Conservation (phyloP, 2,113 vertebrate species). For the Rhinolophus sinicus region DNA sequence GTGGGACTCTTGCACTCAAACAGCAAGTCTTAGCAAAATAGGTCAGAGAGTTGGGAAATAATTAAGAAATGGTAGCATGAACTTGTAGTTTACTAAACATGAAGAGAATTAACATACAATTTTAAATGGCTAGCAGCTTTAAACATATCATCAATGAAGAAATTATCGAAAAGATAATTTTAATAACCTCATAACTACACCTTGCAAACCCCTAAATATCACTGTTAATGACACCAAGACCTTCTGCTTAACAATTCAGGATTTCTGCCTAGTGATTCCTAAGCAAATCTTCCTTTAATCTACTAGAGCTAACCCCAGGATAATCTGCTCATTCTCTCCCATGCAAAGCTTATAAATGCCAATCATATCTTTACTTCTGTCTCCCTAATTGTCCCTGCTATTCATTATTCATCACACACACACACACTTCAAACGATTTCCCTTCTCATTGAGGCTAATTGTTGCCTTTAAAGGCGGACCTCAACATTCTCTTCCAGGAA, state of each 20-base stretch:
- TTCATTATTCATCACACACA: not conserved
- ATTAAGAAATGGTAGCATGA: slow-evolving; percentile 4
- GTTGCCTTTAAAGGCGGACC: not conserved
- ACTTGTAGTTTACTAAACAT: slow-evolving; percentile 34
- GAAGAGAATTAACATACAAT: slow-evolving; percentile 3
- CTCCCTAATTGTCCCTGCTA: not conserved
- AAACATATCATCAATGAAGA: not conserved
- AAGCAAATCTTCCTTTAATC: not conserved
- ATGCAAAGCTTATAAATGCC: not conserved
- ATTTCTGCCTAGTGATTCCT: not conserved
- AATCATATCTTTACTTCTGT: not conserved
- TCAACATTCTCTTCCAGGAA: not conserved
- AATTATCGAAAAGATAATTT: not conserved
- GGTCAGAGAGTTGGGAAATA: not conserved
- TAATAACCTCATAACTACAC: not conserved
- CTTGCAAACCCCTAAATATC: not conserved
- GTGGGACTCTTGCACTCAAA: not conserved
- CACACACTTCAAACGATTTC: not conserved
- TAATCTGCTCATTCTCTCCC: slow-evolving; percentile 8
- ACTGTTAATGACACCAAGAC: not conserved
- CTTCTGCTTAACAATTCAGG: not conserved
- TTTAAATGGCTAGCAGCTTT: not conserved
- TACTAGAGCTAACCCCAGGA: not conserved
- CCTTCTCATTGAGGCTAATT: not conserved
- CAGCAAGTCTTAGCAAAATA: not conserved